Conservation (phyloP, 1,140 invertebrate species). For the Camponotus vicinus region DNA sequence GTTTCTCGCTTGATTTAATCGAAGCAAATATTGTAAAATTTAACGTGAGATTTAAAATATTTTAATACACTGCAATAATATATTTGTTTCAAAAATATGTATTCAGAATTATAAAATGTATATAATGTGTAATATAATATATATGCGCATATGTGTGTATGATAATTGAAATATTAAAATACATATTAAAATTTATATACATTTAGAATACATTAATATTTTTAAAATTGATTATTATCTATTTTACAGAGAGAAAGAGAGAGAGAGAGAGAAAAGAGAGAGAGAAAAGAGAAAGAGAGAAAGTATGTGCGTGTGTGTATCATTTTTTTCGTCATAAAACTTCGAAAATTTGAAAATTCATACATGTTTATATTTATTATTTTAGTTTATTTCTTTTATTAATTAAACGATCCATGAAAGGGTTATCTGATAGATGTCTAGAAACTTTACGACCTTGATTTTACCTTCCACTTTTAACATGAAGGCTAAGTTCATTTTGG, state of each 20-base stretch:
- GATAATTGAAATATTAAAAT: background rate
- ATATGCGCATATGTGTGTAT: background rate
- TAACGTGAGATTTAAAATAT: background rate
- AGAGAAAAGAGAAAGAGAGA: too few species aligned
- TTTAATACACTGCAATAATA: background rate
- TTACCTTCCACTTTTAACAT: conserved; percentile 93
- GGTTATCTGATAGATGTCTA: conserved; percentile 19
- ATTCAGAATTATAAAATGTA: background rate
- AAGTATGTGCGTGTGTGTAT: background rate
- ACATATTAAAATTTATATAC: background rate
- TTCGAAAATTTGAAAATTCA: background rate
- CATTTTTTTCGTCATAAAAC: background rate
- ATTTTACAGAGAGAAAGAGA: background rate
- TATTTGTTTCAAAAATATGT: background rate
- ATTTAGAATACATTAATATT: background rate
- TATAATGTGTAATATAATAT: background rate
- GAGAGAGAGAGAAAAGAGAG: too few species aligned
- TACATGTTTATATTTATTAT: background rate
- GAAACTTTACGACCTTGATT: conserved; percentile 34
- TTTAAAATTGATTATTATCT: conserved; percentile 1
- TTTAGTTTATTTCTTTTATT: background rate
- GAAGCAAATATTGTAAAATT: background rate
- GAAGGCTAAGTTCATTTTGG: conserved; percentile 94
- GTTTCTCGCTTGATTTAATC: background rate
- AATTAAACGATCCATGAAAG: conserved; percentile 47